phyloP scores from a whole-genome alignment of 2,113 vertebrate species.

The Chrysemys picta region DNA sequence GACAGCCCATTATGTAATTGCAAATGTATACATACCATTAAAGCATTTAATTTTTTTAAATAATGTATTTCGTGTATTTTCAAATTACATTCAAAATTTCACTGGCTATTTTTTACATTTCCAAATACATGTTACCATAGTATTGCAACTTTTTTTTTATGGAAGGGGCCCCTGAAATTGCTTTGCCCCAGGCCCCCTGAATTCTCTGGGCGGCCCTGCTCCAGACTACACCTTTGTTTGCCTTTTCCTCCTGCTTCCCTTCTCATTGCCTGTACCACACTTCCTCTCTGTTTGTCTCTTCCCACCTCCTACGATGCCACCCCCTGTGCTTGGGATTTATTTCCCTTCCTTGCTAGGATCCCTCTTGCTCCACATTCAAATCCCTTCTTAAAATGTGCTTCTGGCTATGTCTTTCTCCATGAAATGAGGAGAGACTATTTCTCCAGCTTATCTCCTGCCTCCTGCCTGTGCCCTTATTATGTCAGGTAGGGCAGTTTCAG shows the following conservation, averaged over 20 bases:
- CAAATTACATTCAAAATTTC: no score
- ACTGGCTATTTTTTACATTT: no score
- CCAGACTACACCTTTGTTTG: background rate
- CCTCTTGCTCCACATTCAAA: fast-evolving
- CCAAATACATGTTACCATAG: no score
- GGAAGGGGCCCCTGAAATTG: no score
- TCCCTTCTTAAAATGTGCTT: background rate
- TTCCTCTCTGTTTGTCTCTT: background rate
- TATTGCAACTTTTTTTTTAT: no score
- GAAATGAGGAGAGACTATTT: background rate
- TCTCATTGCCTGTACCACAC: background rate
- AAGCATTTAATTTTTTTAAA: no score
- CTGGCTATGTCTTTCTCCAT: background rate
- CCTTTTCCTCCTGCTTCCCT: background rate
- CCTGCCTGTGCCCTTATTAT: background rate
- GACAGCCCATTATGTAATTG: no score
- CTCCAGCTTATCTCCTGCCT: fast-evolving
- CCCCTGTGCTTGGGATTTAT: fast-evolving
- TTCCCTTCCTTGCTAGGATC: background rate
- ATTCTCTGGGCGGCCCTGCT: background rate
- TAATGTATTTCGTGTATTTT: no score
- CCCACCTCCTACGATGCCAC: background rate
- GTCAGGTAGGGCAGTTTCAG: background rate
- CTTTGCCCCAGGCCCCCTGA: no score
- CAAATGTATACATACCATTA: no score